Percentiles rank a stretch among this genome's conserved stretches.
Conservation (phyloP, 2,797 vertebrate species). For the Enteromius anoplus region DNA sequence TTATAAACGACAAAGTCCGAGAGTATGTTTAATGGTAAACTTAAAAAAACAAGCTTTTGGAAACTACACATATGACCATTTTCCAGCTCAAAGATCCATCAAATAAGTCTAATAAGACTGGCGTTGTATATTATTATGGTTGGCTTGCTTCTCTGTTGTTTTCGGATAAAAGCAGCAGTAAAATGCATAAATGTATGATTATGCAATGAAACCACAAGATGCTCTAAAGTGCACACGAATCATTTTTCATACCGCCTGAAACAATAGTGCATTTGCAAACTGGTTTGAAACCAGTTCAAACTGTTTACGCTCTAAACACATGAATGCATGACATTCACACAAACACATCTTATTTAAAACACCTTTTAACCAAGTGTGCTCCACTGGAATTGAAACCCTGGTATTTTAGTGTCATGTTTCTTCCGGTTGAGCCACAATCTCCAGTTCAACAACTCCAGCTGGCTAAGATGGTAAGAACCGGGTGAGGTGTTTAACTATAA, state of each 20-base stretch:
- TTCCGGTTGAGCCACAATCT: not conserved
- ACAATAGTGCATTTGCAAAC: slow-evolving; percentile 26
- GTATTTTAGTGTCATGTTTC: not conserved
- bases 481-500: not conserved
- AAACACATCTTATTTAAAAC: not conserved
- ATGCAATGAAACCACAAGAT: slow-evolving; percentile 23
- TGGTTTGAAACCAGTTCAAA: slow-evolving; percentile 15
- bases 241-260: not conserved
- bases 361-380: not conserved
- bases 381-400: slow-evolving; percentile 1
- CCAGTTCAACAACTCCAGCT: not conserved
- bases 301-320: not conserved
- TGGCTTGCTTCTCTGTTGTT: not conserved
- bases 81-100: not conserved
- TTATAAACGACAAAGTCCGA: slow-evolving; percentile 3
- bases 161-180: not conserved
- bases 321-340: not conserved
- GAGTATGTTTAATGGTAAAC: not conserved
- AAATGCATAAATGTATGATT: not conserved
- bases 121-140: not conserved
- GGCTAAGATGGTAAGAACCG: slow-evolving; percentile 49
- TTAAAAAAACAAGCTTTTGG: not conserved
- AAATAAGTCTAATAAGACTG: not conserved
- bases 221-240: not conserved
- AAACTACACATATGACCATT: not conserved